phyloP scores from a whole-genome alignment of 2,797 vertebrate genomes.

The Triplophysa bombifrons region DNA sequence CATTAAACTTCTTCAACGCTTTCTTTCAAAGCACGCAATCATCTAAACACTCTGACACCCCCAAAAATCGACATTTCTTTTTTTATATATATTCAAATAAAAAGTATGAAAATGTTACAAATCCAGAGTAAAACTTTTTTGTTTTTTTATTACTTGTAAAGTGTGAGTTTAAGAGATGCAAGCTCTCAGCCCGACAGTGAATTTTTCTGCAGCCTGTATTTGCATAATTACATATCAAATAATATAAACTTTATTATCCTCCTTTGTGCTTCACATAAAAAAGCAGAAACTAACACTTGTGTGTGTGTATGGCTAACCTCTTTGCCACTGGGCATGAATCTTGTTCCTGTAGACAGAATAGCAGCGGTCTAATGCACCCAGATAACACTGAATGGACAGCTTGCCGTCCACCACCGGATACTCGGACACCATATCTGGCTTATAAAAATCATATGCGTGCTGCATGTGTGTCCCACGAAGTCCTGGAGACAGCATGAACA shows the following conservation, averaged over 20 bases:
- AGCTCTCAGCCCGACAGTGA: no score
- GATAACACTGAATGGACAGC: slow-evolving; percentile 96
- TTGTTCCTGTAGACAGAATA: slow-evolving; percentile 93
- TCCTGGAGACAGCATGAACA: slow-evolving; percentile 69
- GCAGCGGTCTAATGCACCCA: slow-evolving; percentile 93
- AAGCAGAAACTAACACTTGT: background rate
- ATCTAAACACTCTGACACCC: no score
- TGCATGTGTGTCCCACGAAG: slow-evolving; percentile 97
- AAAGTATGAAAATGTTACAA: no score
- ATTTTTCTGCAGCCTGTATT: no score
- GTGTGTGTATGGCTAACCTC: slow-evolving; percentile 75
- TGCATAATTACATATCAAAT: background rate
- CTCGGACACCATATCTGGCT: slow-evolving; percentile 95
- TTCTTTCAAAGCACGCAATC: no score
- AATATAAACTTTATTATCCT: background rate
- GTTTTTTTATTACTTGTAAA: no score
- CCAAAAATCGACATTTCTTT: no score
- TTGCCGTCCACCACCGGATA: slow-evolving; percentile 97
- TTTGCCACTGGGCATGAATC: slow-evolving; percentile 92
- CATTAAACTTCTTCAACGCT: no score
- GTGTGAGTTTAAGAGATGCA: no score
- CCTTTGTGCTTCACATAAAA: background rate
- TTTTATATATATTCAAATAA: no score
- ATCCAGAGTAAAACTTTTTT: no score
- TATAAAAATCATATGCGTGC: slow-evolving; percentile 98